Percentiles rank a stretch among this genome's conserved stretches.
phyloP scores from a whole-genome alignment of 2,888 invertebrate species.

The Dilophus febrilis region DNA sequence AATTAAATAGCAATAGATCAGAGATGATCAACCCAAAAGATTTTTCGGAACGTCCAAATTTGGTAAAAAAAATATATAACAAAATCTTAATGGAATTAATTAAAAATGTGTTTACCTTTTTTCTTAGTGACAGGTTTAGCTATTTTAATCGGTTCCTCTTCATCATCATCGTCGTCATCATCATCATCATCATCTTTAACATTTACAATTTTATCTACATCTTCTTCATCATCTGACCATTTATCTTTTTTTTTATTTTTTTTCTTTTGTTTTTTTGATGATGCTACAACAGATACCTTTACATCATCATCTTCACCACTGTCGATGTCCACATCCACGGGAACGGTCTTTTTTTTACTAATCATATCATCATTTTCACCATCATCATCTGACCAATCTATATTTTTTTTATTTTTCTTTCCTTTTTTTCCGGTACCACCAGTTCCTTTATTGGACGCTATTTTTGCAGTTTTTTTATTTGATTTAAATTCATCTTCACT shows the following conservation, averaged over 20 bases:
- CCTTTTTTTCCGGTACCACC: constrained; percentile 14
- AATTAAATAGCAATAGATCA: too few species aligned
- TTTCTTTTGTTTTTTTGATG: constrained; percentile 10
- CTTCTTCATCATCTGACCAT: constrained; percentile 19
- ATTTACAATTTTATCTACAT: constrained; percentile 12
- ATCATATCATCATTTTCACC: constrained; percentile 28
- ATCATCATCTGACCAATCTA: constrained; percentile 37
- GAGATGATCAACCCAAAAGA: too few species aligned
- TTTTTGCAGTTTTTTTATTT: constrained; percentile 4
- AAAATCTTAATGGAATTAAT: too few species aligned
- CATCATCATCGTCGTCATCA: constrained; percentile 12
- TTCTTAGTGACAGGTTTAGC: constrained; percentile 29
- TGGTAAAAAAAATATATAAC: too few species aligned
- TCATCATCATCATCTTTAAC: constrained; percentile 19
- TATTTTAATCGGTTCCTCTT: constrained; percentile 25
- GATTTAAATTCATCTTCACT: constrained; percentile 8
- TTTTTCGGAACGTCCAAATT: too few species aligned
- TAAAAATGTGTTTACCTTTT: too few species aligned
- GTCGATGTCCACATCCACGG: constrained; percentile 14
- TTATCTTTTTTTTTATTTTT: constrained; percentile 24
- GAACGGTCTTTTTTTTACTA: too few species aligned
- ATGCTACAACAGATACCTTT: neutral
- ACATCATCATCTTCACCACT: constrained; percentile 24
- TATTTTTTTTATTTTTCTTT: constrained; percentile 34
- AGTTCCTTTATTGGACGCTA: neutral